Conservation (phyloP, 2,113 vertebrate species). For the Hyperopisus bebe region DNA sequence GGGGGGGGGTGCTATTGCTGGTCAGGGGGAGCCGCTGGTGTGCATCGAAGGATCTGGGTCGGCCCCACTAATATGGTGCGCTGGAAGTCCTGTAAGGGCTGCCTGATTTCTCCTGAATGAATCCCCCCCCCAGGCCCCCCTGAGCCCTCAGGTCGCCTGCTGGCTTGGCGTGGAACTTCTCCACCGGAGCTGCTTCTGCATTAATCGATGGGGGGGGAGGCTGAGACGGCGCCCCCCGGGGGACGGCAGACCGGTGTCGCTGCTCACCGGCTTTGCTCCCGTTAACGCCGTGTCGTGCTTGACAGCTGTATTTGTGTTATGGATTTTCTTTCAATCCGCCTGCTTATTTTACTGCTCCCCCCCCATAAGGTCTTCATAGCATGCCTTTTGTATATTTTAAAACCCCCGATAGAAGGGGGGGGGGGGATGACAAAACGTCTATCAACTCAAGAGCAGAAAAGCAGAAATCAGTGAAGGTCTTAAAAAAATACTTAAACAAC, state of each 20-base stretch:
- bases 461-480: constrained; percentile 46
- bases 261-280: constrained; percentile 42
- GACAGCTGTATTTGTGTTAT: constrained; percentile 75
- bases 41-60: neutral
- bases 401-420: constrained; percentile 45
- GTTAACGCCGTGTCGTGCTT: constrained; percentile 56
- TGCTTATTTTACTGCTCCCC: constrained; percentile 39
- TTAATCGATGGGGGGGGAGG: constrained; percentile 11
- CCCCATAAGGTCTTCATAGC: constrained; percentile 36
- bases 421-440: constrained; percentile 57
- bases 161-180: neutral
- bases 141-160: neutral
- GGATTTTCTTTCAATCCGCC: constrained; percentile 67
- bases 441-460: constrained; percentile 48
- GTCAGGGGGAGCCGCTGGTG: constrained; percentile 13
- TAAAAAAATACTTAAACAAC: constrained; percentile 42
- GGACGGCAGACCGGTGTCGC: constrained; percentile 30
- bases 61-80: neutral
- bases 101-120: neutral
- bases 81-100: neutral
- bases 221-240: neutral
- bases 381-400: constrained; percentile 50
- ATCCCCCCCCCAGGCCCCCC: neutral
- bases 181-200: constrained; percentile 4
- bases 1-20: constrained; percentile 17